phyloP scores from a whole-genome alignment of 2,113 vertebrate genomes.

The Serilophus lunatus region DNA sequence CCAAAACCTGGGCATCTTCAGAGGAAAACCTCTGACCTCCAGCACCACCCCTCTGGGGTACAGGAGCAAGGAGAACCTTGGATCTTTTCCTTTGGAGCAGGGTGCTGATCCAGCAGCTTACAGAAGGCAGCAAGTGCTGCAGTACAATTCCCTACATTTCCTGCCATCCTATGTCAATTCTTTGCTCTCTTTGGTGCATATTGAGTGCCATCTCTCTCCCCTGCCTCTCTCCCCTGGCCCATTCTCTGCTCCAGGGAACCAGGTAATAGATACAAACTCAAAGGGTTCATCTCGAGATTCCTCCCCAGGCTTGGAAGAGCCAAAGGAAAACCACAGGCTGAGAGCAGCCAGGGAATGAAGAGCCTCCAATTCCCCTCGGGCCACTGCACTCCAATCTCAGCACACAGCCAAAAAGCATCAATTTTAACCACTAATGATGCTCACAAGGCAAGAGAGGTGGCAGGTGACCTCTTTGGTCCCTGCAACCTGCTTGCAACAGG shows the following conservation, averaged over 20 bases:
- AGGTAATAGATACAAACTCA: background rate
- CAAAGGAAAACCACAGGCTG: background rate
- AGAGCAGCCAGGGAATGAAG: background rate
- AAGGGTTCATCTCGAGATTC: background rate
- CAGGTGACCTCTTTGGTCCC: background rate
- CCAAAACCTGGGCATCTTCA: background rate
- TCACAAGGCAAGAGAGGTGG: background rate
- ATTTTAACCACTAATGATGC: background rate
- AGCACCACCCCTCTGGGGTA: background rate
- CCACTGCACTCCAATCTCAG: background rate
- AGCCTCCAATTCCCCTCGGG: background rate
- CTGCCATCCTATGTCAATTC: background rate
- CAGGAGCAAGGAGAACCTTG: background rate
- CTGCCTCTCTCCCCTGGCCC: background rate
- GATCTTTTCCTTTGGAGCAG: background rate
- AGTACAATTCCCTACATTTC: background rate
- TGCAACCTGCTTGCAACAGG: background rate
- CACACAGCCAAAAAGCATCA: background rate
- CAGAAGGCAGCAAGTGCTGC: background rate
- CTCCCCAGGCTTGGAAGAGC: rapidly evolving
- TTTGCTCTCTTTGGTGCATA: background rate
- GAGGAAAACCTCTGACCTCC: background rate
- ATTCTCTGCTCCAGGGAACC: background rate
- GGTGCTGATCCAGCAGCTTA: too few species aligned
- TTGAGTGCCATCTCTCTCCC: background rate